These are phyloP conservation scores for Zapus hudsonius DNA, from an alignment of 2,113 vertebrate species.

Conservation along the genomic window DNA sequence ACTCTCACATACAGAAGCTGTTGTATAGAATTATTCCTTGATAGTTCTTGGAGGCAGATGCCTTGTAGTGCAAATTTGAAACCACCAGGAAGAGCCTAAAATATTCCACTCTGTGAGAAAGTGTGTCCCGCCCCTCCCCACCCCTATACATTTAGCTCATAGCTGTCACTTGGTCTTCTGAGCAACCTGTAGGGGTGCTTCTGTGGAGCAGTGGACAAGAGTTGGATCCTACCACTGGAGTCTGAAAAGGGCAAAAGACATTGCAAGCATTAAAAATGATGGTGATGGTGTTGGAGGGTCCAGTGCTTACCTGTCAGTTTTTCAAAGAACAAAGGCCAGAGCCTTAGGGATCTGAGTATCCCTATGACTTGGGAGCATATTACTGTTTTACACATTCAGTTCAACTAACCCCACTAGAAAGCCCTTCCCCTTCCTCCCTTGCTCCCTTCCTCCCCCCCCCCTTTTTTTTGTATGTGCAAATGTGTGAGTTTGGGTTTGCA, in stretches of 20 bases:
- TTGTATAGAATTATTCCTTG: conserved; percentile 56
- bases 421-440: too few relatives aligned
- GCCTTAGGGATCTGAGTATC: background rate
- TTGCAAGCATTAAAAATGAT: background rate
- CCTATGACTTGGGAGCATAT: background rate
- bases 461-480: background rate
- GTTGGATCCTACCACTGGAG: background rate
- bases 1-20: conserved; percentile 22
- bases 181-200: background rate
- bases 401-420: background rate
- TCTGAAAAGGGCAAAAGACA: background rate
- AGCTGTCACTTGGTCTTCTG: background rate
- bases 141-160: background rate
- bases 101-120: background rate
- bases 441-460: too few relatives aligned
- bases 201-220: background rate
- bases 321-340: background rate
- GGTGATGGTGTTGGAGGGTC: background rate
- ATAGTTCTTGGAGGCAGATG: conserved; percentile 51
- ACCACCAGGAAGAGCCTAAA: background rate
- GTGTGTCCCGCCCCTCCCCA: background rate
- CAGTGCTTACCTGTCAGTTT: background rate
- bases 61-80: background rate
- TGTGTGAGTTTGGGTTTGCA: too few relatives aligned
- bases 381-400: too few relatives aligned